Percentiles rank a stretch among this genome's conserved stretches.
phyloP scores from a whole-genome alignment of 2,797 vertebrate genomes.

The Nyctalus aviator region DNA sequence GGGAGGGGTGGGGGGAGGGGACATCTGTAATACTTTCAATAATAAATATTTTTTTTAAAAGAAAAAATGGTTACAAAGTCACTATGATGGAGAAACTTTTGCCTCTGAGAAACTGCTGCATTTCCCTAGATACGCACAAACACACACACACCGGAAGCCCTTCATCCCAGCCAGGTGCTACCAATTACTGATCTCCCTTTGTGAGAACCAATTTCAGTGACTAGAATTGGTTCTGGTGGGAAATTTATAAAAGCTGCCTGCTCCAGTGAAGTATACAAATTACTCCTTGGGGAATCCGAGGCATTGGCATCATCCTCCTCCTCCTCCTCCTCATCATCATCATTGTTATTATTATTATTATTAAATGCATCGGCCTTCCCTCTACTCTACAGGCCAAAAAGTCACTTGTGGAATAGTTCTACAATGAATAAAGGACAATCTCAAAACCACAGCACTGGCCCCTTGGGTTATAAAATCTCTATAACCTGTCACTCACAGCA shows the following conservation, averaged over 20 bases:
- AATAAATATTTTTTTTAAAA: neutral
- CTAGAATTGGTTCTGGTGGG: neutral
- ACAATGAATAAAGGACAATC: neutral
- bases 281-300: neutral
- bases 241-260: neutral
- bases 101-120: slow-evolving; percentile 9
- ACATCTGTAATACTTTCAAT: too few species aligned
- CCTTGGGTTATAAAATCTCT: neutral
- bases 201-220: neutral
- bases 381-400: slow-evolving; percentile 20
- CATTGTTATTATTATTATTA: neutral
- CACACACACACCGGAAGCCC: neutral
- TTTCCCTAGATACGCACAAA: neutral
- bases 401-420: neutral
- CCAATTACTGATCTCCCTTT: slow-evolving; percentile 23
- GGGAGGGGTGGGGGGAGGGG: too few species aligned
- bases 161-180: neutral
- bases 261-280: neutral
- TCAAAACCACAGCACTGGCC: neutral
- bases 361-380: neutral
- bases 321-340: too few species aligned
- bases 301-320: neutral
- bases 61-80: slow-evolving; percentile 3
- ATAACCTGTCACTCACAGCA: neutral
- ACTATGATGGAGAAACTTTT: neutral